Evolutionary conservation across 1,140 invertebrate genomes (phyloP), one percentile per base, ranked within the genome.

Genomic region (Drosophila ohnishii): DNA sequence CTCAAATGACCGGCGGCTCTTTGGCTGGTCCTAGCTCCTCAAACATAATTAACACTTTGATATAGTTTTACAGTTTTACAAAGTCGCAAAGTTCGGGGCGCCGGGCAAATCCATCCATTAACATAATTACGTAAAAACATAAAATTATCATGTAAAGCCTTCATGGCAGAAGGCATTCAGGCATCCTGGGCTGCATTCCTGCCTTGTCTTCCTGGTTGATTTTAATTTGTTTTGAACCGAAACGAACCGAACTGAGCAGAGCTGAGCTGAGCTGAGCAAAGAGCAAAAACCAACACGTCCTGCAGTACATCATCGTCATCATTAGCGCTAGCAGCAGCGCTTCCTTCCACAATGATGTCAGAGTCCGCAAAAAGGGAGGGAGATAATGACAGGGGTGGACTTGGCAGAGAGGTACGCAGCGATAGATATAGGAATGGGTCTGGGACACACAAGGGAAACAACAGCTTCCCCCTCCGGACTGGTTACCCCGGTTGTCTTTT

Each of bases 21-120:
- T 40, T 9, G 22, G 30, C 35, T 34, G 10, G 22, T 32, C 40
- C 75, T 50, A 25, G 37, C 28, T 32, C 60, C 48, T 61, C 51
- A 55, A 77, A 75, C 84, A 75, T 88, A 88, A 88, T 88, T 88
- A 88, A 88, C 84, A 88, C 84, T 88, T 88, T 88, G 77, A 88
- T 87, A 83, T 78, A 88, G 77, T 84, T 87, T 84, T 71, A 63
- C 61, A 77, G 79, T 88, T 87, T 80, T 59, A 47, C 42, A 65
- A 82, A 82, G 74, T 78, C 73, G 59, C 55, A 70, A 85, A 80
- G 65, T 77, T 63, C 9, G 40, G 40, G 35, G 42, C 73, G 64
- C 59, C 75, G 48, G 76, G 67, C 56, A 76, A 78, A 86, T 87
- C 75, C 81, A 86, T 70, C 80, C 80, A 88, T 84, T 84, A 88